Percentiles rank a stretch among this genome's conserved stretches.
phyloP scores from a whole-genome alignment of 2,888 invertebrate genomes.

The Sturmia bella region DNA sequence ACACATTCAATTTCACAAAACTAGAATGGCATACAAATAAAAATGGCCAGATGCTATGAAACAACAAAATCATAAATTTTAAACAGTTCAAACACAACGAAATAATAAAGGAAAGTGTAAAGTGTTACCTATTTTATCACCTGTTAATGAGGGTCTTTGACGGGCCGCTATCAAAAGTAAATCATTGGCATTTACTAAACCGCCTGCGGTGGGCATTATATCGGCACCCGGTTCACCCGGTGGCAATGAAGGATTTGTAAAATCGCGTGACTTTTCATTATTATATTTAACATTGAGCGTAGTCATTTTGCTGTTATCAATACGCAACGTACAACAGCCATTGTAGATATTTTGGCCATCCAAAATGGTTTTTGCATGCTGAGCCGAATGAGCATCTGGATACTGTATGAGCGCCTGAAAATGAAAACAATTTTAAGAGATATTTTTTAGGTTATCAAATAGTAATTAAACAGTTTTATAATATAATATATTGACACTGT shows the following conservation, averaged over 20 bases:
- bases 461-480: conserved; percentile 21
- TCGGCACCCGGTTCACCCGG: conserved; percentile 91
- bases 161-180: conserved; percentile 82
- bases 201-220: conserved; percentile 83
- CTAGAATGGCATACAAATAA: too few species aligned
- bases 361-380: conserved; percentile 96
- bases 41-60: too few species aligned
- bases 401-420: conserved; percentile 99
- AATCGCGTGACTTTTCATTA: conserved; percentile 99
- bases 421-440: conserved; percentile 88
- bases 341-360: conserved; percentile 99
- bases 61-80: conserved; percentile 26
- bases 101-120: conserved; percentile 71
- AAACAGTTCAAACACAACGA: conserved; percentile 62
- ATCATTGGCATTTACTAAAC: conserved; percentile 84
- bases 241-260: conserved; percentile 98
- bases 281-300: conserved; percentile 99
- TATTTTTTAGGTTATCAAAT: too few species aligned
- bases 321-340: conserved; percentile 99
- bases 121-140: conserved; percentile 83
- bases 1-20: too few species aligned
- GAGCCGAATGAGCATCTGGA: conserved; percentile 97
- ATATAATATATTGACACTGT: neutral
- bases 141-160: conserved; percentile 82
- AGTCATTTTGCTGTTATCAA: conserved; percentile 99